These are phyloP conservation scores for Anguilla megastoma DNA, from an alignment of 2,797 vertebrate genomes.

Conservation along the genomic window DNA sequence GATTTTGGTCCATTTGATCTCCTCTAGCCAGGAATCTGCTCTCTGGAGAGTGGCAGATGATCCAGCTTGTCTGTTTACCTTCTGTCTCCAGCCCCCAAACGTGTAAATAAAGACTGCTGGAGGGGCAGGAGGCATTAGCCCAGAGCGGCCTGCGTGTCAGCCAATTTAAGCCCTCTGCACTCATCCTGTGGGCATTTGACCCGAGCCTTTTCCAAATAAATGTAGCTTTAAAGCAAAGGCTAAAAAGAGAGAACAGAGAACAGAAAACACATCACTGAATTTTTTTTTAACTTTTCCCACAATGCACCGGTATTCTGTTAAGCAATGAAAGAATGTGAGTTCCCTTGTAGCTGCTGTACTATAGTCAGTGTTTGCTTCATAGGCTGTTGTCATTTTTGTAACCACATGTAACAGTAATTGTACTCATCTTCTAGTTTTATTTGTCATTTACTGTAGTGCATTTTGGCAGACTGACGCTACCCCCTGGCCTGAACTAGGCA, in stretches of 20 bases:
- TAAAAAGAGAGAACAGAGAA: background rate
- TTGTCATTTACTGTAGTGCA: background rate
- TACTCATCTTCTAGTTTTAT: background rate
- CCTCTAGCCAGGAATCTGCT: background rate
- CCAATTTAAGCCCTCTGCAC: background rate
- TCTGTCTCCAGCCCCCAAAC: background rate
- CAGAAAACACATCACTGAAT: background rate
- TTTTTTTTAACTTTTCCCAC: background rate
- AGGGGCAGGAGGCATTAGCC: background rate
- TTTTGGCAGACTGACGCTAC: background rate
- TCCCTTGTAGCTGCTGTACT: background rate
- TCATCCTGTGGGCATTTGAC: background rate
- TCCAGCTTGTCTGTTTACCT: background rate
- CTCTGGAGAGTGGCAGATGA: background rate
- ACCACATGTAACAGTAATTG: background rate
- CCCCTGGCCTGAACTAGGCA: background rate
- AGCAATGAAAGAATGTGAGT: background rate
- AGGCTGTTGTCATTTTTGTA: background rate
- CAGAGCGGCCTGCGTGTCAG: background rate
- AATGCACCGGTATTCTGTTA: background rate
- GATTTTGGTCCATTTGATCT: conserved; percentile 17
- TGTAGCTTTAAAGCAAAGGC: background rate
- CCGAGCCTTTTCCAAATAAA: background rate
- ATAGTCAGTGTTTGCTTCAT: background rate
- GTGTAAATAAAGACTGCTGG: background rate